Conservation (phyloP, 2,888 invertebrate species). For the Amblyteles armatorius region DNA sequence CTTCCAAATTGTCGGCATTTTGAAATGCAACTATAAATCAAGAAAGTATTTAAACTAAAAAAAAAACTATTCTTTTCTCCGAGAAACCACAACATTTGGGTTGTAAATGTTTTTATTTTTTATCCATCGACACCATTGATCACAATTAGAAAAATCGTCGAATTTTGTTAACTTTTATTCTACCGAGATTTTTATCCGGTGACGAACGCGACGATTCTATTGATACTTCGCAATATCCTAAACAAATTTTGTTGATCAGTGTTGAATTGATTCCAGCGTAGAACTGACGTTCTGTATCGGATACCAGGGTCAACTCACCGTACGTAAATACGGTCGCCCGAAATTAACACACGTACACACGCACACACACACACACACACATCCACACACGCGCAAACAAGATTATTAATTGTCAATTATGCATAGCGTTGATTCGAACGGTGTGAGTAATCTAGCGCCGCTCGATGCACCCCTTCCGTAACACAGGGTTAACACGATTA, state of each 20-base stretch:
- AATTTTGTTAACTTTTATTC: not conserved
- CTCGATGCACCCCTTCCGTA: constrained; percentile 11
- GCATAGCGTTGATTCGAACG: constrained; percentile 28
- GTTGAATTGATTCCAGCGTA: not conserved
- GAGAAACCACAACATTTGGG: not conserved
- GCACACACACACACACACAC: not conserved
- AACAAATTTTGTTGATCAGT: not conserved
- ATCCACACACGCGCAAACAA: not conserved
- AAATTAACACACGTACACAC: not conserved
- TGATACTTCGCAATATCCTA: too few relatives aligned
- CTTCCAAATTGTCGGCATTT: not conserved
- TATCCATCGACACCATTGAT: not conserved
- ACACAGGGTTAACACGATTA: constrained; percentile 23
- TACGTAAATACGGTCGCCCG: not conserved
- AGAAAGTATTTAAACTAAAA: not conserved
- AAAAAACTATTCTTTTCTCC: not conserved
- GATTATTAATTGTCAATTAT: constrained; percentile 30
- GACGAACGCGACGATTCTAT: too few relatives aligned
- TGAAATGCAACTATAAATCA: not conserved
- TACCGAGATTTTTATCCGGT: too few relatives aligned
- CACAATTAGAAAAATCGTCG: not conserved
- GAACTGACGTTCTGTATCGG: not conserved
- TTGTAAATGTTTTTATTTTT: not conserved
- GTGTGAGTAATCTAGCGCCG: not conserved
- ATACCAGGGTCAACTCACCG: constrained; percentile 2